These are phyloP conservation scores for Dicycla oo DNA, from an alignment of 2,888 invertebrate genomes.

Conservation along the genomic window DNA sequence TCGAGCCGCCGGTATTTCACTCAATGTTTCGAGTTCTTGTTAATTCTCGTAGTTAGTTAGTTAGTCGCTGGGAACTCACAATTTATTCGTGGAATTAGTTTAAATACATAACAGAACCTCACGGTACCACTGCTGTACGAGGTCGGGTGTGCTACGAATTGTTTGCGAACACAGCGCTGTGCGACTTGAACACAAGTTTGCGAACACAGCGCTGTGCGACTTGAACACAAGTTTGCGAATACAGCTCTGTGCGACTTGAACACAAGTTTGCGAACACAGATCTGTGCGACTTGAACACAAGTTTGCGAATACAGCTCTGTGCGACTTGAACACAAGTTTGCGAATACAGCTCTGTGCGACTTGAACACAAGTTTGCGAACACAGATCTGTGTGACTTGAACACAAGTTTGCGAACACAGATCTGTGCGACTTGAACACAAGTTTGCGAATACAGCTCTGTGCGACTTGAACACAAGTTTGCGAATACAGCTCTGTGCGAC, in stretches of 20 bases:
- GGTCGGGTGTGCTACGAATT: background rate
- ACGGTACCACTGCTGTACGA: background rate
- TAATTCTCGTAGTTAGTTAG: constrained; percentile 18
- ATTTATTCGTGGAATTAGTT: constrained; percentile 36
- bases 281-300: constrained; percentile 4
- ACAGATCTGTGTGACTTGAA: constrained; percentile 1
- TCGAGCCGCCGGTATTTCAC: constrained; percentile 11
- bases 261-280: constrained; percentile 5
- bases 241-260: constrained; percentile 1
- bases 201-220: too few relatives aligned
- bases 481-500: constrained; percentile 4
- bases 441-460: constrained; percentile 7
- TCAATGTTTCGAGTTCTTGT: constrained; percentile 30
- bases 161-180: constrained; percentile 7
- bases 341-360: constrained; percentile 4
- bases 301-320: constrained; percentile 7
- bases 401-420: constrained; percentile 5
- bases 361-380: constrained; percentile 7
- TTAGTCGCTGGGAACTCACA: constrained; percentile 9
- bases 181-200: constrained; percentile 13
- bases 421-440: constrained; percentile 4
- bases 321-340: constrained; percentile 4
- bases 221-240: constrained; percentile 2
- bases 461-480: constrained; percentile 4
- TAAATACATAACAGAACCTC: constrained; percentile 31